A percentile compares a stretch with the other conserved stretches of the same genome.
phyloP scores from a whole-genome alignment of 2,888 invertebrate genomes.

The Hybos culiciformis region DNA sequence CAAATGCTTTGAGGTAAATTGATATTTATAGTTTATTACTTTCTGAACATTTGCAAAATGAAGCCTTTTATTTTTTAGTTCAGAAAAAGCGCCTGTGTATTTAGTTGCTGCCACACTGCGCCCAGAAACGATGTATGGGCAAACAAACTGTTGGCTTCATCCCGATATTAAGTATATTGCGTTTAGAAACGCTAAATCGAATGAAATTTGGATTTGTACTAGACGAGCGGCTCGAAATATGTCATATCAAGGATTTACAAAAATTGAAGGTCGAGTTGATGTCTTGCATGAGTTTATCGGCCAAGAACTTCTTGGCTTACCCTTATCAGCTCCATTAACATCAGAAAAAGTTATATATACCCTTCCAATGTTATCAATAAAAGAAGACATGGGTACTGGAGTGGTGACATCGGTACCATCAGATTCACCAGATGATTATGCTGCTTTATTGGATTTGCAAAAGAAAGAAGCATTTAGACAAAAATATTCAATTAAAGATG shows the following conservation, averaged over 20 bases:
- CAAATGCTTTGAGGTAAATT: conserved; percentile 47
- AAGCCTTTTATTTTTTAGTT: conserved; percentile 15
- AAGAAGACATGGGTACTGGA: conserved; percentile 96
- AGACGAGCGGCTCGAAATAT: conserved; percentile 84
- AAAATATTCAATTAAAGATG: conserved; percentile 65
- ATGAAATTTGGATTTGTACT: conserved; percentile 79
- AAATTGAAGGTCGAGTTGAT: conserved; percentile 62
- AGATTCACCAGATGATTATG: conserved; percentile 97
- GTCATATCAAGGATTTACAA: conserved; percentile 86
- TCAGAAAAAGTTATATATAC: conserved; percentile 74
- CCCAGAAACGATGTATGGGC: conserved; percentile 99
- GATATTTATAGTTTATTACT: not conserved
- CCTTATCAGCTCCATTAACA: conserved; percentile 73
- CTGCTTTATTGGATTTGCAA: conserved; percentile 85
- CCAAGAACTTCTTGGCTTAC: conserved; percentile 66
- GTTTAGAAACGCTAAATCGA: conserved; percentile 51
- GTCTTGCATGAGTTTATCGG: conserved; percentile 57
- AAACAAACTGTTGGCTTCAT: conserved; percentile 97
- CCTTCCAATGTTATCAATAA: conserved; percentile 95
- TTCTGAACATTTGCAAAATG: too few relatives aligned
- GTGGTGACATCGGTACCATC: conserved; percentile 97
- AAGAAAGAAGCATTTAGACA: conserved; percentile 86
- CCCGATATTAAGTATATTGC: conserved; percentile 91
- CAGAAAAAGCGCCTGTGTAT: conserved; percentile 24
- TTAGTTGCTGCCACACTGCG: conserved; percentile 95